Evolutionary conservation across 1,140 invertebrate species (phyloP).

Genomic region (Maconellicoccus hirsutus): DNA sequence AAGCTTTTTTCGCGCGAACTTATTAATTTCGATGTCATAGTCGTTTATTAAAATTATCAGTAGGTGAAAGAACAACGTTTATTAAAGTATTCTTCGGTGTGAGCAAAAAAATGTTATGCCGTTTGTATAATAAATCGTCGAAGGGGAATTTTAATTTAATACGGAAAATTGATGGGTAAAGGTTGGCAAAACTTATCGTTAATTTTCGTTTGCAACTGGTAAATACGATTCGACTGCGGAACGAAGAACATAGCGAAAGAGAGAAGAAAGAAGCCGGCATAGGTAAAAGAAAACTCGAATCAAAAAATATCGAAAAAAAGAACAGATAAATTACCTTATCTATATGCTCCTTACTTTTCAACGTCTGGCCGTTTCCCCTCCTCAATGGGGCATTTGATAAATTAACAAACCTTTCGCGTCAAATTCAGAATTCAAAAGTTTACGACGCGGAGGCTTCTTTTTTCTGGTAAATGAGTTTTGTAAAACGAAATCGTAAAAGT

Average conservation of each 20-base stretch:
- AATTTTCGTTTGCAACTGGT: too few species aligned
- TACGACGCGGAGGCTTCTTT: background rate
- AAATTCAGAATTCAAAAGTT: background rate
- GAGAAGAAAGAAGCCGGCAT: background rate
- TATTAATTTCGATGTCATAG: background rate
- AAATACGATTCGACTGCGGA: too few species aligned
- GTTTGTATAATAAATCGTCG: too few species aligned
- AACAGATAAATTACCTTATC: background rate
- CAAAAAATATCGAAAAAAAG: background rate
- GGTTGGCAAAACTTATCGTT: too few species aligned
- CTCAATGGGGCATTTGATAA: background rate
- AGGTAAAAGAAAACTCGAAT: too few species aligned
- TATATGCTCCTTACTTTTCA: background rate
- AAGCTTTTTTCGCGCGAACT: too few species aligned
- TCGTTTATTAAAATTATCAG: background rate
- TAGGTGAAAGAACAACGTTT: background rate
- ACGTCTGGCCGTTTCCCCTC: background rate
- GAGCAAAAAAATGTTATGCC: too few species aligned
- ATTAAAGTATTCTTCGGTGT: background rate
- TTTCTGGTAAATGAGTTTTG: background rate
- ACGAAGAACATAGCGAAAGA: background rate
- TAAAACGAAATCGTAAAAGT: constrained; percentile 4
- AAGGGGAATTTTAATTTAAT: too few species aligned
- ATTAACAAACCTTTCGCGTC: constrained; percentile 3
- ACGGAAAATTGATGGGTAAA: too few species aligned